Evolutionary conservation across 2,888 invertebrate species (phyloP), one percentile per base, ranked within the genome.

Genomic region (Rugalucina vietnamica): DNA sequence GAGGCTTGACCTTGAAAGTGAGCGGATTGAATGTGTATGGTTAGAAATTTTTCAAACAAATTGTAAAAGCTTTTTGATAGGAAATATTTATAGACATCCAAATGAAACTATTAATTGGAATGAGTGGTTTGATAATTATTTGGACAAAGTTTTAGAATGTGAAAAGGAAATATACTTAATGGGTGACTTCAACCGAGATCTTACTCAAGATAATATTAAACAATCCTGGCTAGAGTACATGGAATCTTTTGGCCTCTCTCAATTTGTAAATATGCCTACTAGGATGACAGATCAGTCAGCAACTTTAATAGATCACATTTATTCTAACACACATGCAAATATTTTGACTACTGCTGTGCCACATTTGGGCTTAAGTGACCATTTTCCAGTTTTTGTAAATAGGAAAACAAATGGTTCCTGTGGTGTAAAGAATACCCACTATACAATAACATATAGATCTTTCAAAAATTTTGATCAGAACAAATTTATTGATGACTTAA

Each of bases 371-470:
- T 27, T 57, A 27, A 57, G 57, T 57, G 57, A 57, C 29, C 57
- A 57, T 57, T 57, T 57, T 14, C 57, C 57, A 1, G 27, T 27
- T 14, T 57, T 57, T 14, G 3, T 57, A 21, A 57, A 29, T 57
- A 57, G 57, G n/a, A 57, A 57, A 57, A 57, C 78, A 43, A 72
- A 72, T 24, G 27, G 72, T 3, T 37, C 37, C 39, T 43, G 43
- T 43, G n/a, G 27, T 72, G 5, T 43, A 24, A 72, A 72, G 24
- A 43, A 29, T 72, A 72, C 57, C 14, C 57, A 57, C 29, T 57
- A 27, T 27, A 57, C 57, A 57, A n/a, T n/a, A n/a, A n/a, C n/a
- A n/a, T n/a, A 57, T 57, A 57, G 57, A 57, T 57, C 57, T 27
- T 57, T 57, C 27, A 57, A 57, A 27, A 57, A 57, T 24, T 21